Evolutionary conservation across 2,113 vertebrate species (phyloP), one percentile per base, ranked within the genome.

Genomic region (Amia ocellicauda): DNA sequence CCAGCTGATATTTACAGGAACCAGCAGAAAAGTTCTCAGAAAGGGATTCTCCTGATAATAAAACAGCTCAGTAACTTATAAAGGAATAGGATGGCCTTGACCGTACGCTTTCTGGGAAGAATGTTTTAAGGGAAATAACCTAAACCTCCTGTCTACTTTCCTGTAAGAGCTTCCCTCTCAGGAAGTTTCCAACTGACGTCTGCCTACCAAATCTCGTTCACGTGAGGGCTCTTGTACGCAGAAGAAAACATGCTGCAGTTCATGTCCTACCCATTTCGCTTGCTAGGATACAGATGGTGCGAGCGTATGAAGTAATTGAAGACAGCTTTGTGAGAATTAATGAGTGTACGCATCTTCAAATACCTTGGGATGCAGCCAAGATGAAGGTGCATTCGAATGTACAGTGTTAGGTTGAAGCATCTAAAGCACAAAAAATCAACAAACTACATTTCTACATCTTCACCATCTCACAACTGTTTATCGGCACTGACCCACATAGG

Each of bases 1-100:
- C n/a, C n/a, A 45, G 60, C 68, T 78, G 69, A 66, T 66, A 74
- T 72, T 63, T 69, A 60, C 26, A 71, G 69, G 64, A n/a, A 40
- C 55, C 47, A 19, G 64, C 36, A 29, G 43, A 49, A n/a, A 53
- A 40, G 58, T 60, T 62, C 57, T 58, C 58, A 62, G 58, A 61
- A 68, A 40, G 26, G 20, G 22, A 54, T n/a, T n/a, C n/a, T n/a
- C n/a, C n/a, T n/a, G n/a, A n/a, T n/a, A 47, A 50, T 24, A 55
- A 47, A 53, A 24, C 14, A 47, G 52, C 11, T 28, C 29, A 20
- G 31, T 8, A 42, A 54, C 24, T 17, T 22, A 28, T 14, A 31
- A 16, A 9, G 19, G 19, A 45, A 11, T 40, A 58, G 41, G 11
- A 47, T 13, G 26, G 10, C 55, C 36, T 17, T 55, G 54, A 26